Percentiles rank a stretch among this genome's conserved stretches.
Evolutionary conservation across 2,797 vertebrate genomes (phyloP).

Genomic region (Ambastaia sidthimunki): DNA sequence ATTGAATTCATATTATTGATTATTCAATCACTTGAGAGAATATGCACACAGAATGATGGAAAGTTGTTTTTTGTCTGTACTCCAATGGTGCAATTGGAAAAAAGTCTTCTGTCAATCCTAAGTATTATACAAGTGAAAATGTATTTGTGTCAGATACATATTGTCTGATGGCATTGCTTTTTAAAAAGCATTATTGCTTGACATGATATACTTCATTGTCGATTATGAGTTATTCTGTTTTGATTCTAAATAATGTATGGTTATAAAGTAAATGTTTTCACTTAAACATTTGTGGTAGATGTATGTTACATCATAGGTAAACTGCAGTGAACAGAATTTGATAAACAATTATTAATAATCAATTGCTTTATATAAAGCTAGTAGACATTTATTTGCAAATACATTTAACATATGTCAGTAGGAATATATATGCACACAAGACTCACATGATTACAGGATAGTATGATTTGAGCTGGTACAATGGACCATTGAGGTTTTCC

Average conservation of each 20-base stretch:
- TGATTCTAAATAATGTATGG: conserved; percentile 43
- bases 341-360: conserved; percentile 25
- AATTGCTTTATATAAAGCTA: conserved; percentile 1
- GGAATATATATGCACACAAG: background rate
- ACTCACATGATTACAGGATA: background rate
- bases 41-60: conserved; percentile 46
- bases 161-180: conserved; percentile 39
- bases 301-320: conserved; percentile 18
- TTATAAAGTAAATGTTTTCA: conserved; percentile 45
- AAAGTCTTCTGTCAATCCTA: conserved; percentile 42
- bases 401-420: background rate
- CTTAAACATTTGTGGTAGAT: conserved; percentile 29
- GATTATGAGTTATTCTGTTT: conserved; percentile 37
- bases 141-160: conserved; percentile 46
- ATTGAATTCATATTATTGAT: conserved; percentile 48
- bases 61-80: conserved; percentile 15
- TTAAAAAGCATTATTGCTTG: conserved; percentile 40
- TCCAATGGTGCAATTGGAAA: conserved; percentile 43
- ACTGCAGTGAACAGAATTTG: conserved; percentile 22
- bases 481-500: background rate
- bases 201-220: conserved; percentile 42
- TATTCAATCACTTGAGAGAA: conserved; percentile 45
- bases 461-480: background rate
- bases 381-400: background rate
- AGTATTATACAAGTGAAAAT: conserved; percentile 52